phyloP scores from a whole-genome alignment of 2,797 vertebrate species.

The Hippopotamyrus pictus region DNA sequence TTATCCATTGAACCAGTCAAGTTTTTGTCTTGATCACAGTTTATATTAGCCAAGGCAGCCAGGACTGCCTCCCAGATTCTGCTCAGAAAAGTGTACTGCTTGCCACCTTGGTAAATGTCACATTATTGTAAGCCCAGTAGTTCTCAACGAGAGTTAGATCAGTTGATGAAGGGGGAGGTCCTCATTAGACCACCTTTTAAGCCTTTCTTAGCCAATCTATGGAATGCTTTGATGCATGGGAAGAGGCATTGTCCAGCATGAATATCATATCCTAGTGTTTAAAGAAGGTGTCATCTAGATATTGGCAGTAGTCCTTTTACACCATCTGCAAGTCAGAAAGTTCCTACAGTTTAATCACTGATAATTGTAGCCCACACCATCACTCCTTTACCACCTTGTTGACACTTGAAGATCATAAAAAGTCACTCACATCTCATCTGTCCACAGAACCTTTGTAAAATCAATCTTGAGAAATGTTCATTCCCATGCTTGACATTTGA shows the following conservation, averaged over 20 bases:
- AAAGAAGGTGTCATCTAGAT: neutral
- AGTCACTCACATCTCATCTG: neutral
- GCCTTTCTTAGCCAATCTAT: neutral
- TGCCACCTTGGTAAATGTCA: neutral
- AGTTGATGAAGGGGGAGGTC: neutral
- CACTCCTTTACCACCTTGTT: neutral
- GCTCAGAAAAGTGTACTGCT: neutral
- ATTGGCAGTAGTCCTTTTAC: neutral
- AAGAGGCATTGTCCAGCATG: neutral
- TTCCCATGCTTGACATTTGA: neutral
- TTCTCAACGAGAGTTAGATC: neutral
- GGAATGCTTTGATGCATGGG: neutral
- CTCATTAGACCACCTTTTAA: neutral
- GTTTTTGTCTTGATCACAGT: neutral
- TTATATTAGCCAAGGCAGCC: neutral
- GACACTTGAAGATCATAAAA: neutral
- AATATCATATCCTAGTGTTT: neutral
- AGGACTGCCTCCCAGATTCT: neutral
- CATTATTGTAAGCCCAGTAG: neutral
- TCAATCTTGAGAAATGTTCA: neutral
- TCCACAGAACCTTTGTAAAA: neutral
- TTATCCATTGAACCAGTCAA: neutral
- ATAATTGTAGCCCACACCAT: neutral
- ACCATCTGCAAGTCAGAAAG: neutral
- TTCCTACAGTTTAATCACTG: neutral